Conservation (phyloP, 2,797 vertebrate genomes). For the Ambastaia sidthimunki region DNA sequence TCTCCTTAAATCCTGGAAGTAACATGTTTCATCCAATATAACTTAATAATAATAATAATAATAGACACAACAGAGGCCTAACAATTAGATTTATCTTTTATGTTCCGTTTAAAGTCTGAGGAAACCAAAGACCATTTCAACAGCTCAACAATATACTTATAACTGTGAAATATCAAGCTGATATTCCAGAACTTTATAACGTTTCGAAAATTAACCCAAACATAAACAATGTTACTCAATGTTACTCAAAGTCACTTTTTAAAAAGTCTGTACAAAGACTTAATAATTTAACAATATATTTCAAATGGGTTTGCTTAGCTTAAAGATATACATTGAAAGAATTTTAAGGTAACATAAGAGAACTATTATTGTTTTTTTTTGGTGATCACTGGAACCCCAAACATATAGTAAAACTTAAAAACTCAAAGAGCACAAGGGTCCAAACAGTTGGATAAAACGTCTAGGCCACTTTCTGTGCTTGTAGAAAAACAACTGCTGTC, state of each 20-base stretch:
- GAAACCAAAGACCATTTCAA: not conserved
- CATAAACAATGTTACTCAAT: not conserved
- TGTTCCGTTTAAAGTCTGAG: constrained; percentile 19
- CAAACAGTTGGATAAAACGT: not conserved
- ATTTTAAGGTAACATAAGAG: no score
- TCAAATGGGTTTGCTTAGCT: not conserved
- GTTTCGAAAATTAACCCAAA: not conserved
- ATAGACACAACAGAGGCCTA: not conserved
- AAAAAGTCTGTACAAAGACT: no score
- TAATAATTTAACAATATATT: no score
- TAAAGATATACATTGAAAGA: no score
- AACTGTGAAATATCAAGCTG: not conserved
- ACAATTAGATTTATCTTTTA: constrained; percentile 1
- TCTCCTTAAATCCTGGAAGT: not conserved
- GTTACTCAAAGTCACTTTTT: not conserved
- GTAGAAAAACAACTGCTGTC: constrained; percentile 55
- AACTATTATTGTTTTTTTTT: no score
- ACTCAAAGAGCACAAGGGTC: not conserved
- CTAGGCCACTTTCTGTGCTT: constrained; percentile 48
- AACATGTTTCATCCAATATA: not conserved
- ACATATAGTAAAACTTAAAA: no score
- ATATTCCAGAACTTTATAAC: not conserved
- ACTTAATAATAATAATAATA: constrained; percentile 37
- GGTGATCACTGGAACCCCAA: no score
- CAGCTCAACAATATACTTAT: not conserved